Evolutionary conservation across 1,140 invertebrate species (phyloP), one percentile per base, ranked within the genome.

Genomic region (Tetramorium parvispinum): DNA sequence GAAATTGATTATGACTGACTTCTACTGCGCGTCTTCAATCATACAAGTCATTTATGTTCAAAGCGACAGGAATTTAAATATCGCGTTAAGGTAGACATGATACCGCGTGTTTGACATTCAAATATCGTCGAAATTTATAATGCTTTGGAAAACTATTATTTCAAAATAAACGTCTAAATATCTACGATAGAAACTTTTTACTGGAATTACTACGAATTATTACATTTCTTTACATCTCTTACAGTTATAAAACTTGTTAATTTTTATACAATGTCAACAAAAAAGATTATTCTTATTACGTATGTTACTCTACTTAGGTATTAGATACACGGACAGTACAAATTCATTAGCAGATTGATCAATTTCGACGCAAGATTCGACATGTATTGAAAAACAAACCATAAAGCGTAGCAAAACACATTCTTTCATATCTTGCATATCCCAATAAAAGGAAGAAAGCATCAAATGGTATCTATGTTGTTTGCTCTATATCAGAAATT

Each of bases 1-100:
- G 68, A 83, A 83, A 83, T 83, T 32, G 53, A 83, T 75, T 83
- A 83, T 75, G 68, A 83, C 40, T 75, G 79, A 83, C 79, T 83
- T 70, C 21, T 59, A 49, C 40, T 4, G 18, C 40, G n/a, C 18
- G 21, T 73, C 79, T 59, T 59, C 53, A 37, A 83, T 83, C 53
- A 37, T 16, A 49, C 10, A 53, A 73, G 68, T 83, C 66, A 40
- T 59, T 49, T 70, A 59, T 73, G 73, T 68, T 37, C 40, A 21
- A 53, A 73, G 11, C 18, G 53, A 27, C 40, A 49, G 79, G 49
- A 49, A 55, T 27, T 73, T 32, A 32, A 73, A 73, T 73, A 46
- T 73, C 53, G 21, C n/a, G 40, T n/a, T 49, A 27, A 63, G 71
- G 10, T 40, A 21, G 32, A 81, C 65, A 40, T 46, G 7, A 5